These are phyloP conservation scores for Venustoraphidia nigricollis DNA, from an alignment of 2,888 invertebrate genomes.

Conservation along the genomic window DNA sequence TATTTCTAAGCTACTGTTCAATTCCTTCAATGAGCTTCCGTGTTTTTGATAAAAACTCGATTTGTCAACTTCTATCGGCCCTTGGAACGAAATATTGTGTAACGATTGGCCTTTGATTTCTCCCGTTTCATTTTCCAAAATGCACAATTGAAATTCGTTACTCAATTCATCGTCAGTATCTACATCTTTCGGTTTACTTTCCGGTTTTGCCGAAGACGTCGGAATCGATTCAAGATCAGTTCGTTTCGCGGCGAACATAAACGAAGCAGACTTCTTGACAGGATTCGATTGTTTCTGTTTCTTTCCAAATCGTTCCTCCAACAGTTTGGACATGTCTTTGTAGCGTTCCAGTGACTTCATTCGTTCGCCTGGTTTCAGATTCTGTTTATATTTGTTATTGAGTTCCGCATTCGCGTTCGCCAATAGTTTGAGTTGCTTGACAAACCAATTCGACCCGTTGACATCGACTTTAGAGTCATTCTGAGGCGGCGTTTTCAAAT, in stretches of 20 bases:
- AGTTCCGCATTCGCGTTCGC: constrained; percentile 2
- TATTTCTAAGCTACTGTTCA: constrained; percentile 4
- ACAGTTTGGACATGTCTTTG: constrained; percentile 54
- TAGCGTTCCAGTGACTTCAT: constrained; percentile 55
- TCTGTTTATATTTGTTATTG: constrained; percentile 14
- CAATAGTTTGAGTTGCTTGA: no score
- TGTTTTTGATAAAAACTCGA: not conserved
- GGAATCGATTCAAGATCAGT: constrained; percentile 19
- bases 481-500: no score
- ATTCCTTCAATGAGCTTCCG: no score
- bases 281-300: constrained; percentile 21
- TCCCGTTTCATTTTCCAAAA: constrained; percentile 19
- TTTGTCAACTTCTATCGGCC: constrained; percentile 12
- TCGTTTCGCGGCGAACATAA: constrained; percentile 23
- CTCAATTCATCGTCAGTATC: constrained; percentile 13
- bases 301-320: constrained; percentile 48
- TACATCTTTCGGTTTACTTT: constrained; percentile 12
- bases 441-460: no score
- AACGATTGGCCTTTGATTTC: constrained; percentile 14
- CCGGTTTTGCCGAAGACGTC: constrained; percentile 18
- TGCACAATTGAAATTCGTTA: constrained; percentile 23
- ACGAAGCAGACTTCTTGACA: constrained; percentile 25
- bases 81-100: constrained; percentile 13
- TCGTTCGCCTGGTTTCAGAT: constrained; percentile 29
- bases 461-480: no score